These are phyloP conservation scores for Cryptus viduatorius DNA, from an alignment of 2,888 invertebrate species.

Conservation along the genomic window DNA sequence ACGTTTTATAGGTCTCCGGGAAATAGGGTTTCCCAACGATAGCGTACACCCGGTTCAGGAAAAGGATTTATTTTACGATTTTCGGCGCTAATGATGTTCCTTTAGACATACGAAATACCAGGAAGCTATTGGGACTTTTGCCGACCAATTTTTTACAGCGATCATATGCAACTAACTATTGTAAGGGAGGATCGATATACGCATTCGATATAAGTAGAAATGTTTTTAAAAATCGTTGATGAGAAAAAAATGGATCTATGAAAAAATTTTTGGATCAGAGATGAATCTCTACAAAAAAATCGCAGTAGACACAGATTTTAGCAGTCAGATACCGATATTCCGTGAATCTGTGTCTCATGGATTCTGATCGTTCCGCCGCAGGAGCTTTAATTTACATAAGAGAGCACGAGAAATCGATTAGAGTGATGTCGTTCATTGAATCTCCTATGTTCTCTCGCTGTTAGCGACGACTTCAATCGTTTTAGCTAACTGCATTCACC, in stretches of 20 bases:
- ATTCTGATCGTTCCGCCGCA: conserved; percentile 30
- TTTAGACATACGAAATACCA: neutral
- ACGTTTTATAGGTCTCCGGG: conserved; percentile 10
- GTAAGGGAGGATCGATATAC: conserved; percentile 6
- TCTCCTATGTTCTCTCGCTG: conserved; percentile 15
- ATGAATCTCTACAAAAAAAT: neutral
- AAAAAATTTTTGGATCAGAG: no score
- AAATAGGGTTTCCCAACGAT: conserved; percentile 14
- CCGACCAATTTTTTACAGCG: neutral
- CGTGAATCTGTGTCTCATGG: neutral
- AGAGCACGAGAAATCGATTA: conserved; percentile 44
- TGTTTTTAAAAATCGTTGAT: conserved; percentile 20
- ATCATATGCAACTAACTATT: neutral
- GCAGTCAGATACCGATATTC: conserved; percentile 31
- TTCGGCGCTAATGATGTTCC: neutral
- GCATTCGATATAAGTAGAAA: conserved; percentile 6
- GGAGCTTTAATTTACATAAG: conserved; percentile 44
- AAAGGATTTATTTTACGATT: neutral
- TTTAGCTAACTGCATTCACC: neutral
- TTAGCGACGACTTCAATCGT: conserved; percentile 31
- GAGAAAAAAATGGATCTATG: neutral
- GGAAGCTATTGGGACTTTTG: neutral
- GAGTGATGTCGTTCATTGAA: conserved; percentile 26
- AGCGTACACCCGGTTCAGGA: neutral
- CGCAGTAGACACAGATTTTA: conserved; percentile 6